Percentiles rank a stretch among this genome's conserved stretches.
Conservation (phyloP, 2,797 vertebrate genomes). For the Taeniopygia guttata region DNA sequence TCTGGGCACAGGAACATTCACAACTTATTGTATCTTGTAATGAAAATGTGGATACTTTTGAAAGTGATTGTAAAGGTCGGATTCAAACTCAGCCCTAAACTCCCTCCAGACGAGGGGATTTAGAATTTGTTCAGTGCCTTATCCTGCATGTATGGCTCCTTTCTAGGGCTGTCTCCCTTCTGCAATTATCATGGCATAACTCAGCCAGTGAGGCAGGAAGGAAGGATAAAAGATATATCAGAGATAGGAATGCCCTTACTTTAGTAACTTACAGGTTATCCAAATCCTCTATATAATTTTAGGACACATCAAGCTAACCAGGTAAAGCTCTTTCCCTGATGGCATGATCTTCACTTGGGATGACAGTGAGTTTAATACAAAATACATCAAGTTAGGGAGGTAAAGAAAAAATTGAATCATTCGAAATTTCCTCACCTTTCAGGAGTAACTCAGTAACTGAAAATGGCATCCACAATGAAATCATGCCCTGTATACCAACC, state of each 20-base stretch:
- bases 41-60: background rate
- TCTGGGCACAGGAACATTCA: background rate
- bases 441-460: background rate
- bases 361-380: background rate
- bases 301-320: rapidly evolving
- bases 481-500: background rate
- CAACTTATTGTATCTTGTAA: background rate
- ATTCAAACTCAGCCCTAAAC: background rate
- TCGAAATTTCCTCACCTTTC: background rate
- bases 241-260: background rate
- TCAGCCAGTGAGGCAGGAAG: background rate
- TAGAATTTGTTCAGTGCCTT: background rate
- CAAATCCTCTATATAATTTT: background rate
- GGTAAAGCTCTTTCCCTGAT: background rate
- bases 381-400: background rate
- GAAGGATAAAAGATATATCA: background rate
- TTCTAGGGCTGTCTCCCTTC: background rate
- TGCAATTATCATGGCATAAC: background rate
- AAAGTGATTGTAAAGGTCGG: background rate
- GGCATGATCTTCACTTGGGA: background rate
- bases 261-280: background rate
- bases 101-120: background rate
- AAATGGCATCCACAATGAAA: background rate
- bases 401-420: background rate
- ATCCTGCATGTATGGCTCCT: background rate